These are phyloP conservation scores for Peromyscus maniculatus DNA, from an alignment of 2,113 vertebrate genomes.

Conservation along the genomic window DNA sequence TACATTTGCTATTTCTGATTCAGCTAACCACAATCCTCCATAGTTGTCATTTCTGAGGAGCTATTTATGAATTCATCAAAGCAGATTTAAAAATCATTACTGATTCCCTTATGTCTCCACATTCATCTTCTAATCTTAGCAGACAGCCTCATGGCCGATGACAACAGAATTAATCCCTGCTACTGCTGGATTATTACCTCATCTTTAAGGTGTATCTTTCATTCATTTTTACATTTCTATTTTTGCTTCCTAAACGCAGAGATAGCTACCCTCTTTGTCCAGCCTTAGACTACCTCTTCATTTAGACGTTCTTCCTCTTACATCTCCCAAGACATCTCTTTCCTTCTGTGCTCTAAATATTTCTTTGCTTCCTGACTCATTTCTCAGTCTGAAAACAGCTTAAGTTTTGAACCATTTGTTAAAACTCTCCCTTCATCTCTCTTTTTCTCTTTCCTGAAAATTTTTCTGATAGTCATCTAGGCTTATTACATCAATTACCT, in stretches of 20 bases:
- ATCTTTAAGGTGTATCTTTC: background rate
- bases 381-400: background rate
- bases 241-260: background rate
- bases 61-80: background rate
- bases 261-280: background rate
- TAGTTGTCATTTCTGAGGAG: background rate
- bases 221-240: background rate
- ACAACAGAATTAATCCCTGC: background rate
- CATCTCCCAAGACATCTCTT: background rate
- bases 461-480: background rate
- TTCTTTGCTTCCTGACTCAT: background rate
- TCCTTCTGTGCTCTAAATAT: background rate
- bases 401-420: background rate
- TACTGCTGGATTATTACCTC: background rate
- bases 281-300: background rate
- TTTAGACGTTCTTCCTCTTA: background rate
- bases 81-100: constrained; percentile 27
- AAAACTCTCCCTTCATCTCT: background rate
- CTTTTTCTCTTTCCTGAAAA: background rate
- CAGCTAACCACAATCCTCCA: background rate
- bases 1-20: constrained; percentile 16
- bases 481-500: too few species aligned
- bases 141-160: background rate
- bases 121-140: background rate
- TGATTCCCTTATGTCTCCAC: background rate